phyloP scores from a whole-genome alignment of 1,140 invertebrate species.

The Drosophila ficusphila region DNA sequence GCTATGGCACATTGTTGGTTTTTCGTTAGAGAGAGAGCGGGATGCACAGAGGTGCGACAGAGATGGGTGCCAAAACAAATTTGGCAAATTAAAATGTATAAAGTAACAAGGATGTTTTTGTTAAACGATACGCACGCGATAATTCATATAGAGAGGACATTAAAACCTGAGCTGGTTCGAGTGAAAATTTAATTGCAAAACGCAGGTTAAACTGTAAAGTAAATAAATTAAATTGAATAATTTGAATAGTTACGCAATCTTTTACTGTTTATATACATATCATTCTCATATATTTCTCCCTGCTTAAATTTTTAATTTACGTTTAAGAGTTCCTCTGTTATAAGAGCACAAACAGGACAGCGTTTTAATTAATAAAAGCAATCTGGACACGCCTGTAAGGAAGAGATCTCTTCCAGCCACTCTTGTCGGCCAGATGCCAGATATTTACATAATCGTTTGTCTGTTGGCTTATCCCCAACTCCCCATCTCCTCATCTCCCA shows the following conservation, averaged over 20 bases:
- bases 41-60: background rate
- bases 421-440: slow-evolving; percentile 34
- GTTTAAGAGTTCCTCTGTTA: background rate
- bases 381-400: slow-evolving; percentile 29
- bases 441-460: slow-evolving; percentile 64
- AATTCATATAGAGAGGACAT: slow-evolving; percentile 36
- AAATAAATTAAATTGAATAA: no score
- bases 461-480: slow-evolving; percentile 55
- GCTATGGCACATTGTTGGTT: slow-evolving; percentile 25
- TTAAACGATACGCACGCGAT: slow-evolving; percentile 25
- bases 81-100: slow-evolving; percentile 51
- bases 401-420: slow-evolving; percentile 19
- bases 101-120: slow-evolving; percentile 43
- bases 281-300: background rate
- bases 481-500: slow-evolving; percentile 34
- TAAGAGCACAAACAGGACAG: slow-evolving; percentile 46
- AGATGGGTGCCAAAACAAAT: slow-evolving; percentile 30
- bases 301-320: background rate
- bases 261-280: background rate
- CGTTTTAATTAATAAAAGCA: slow-evolving; percentile 63
- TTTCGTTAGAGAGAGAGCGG: background rate
- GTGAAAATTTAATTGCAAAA: slow-evolving; percentile 18
- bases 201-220: no score
- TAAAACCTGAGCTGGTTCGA: slow-evolving; percentile 17
- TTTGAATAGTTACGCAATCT: no score